Conservation (phyloP, 2,888 invertebrate species). For the Thecophora atra region DNA sequence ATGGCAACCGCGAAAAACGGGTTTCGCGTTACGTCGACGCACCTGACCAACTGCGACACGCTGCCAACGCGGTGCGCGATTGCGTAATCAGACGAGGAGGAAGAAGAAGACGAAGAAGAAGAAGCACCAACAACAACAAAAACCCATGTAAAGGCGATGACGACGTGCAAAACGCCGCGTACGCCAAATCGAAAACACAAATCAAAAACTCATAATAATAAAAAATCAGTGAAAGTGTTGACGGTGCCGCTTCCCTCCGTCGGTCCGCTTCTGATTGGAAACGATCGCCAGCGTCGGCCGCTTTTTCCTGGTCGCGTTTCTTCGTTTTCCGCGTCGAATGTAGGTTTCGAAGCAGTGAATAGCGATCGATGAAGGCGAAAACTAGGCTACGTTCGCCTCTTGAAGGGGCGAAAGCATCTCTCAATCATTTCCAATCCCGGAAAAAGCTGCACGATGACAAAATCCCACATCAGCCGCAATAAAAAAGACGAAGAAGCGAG, state of each 20-base stretch:
- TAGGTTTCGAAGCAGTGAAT: too few species aligned
- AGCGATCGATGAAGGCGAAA: not conserved
- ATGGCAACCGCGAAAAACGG: not conserved
- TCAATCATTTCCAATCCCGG: conserved; percentile 35
- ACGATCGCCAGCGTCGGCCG: not conserved
- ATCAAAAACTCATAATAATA: conserved; percentile 17
- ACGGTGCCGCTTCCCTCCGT: conserved; percentile 15
- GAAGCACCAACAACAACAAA: conserved; percentile 1
- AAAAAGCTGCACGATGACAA: conserved; percentile 36
- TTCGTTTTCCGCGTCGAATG: too few species aligned
- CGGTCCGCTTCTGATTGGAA: conserved; percentile 30
- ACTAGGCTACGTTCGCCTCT: not conserved
- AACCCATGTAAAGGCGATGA: not conserved
- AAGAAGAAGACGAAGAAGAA: not conserved
- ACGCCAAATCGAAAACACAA: conserved; percentile 5
- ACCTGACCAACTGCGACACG: conserved; percentile 29
- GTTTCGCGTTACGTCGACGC: not conserved
- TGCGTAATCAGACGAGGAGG: conserved; percentile 28
- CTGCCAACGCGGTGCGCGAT: conserved; percentile 17
- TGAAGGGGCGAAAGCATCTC: conserved; percentile 11
- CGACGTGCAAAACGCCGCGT: conserved; percentile 9
- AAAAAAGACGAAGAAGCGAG: conserved; percentile 33
- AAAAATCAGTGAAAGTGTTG: conserved; percentile 58
- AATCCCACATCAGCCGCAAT: conserved; percentile 17
- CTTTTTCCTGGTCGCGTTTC: too few species aligned